phyloP scores from a whole-genome alignment of 2,797 vertebrate genomes.

The Cynopterus sphinx region DNA sequence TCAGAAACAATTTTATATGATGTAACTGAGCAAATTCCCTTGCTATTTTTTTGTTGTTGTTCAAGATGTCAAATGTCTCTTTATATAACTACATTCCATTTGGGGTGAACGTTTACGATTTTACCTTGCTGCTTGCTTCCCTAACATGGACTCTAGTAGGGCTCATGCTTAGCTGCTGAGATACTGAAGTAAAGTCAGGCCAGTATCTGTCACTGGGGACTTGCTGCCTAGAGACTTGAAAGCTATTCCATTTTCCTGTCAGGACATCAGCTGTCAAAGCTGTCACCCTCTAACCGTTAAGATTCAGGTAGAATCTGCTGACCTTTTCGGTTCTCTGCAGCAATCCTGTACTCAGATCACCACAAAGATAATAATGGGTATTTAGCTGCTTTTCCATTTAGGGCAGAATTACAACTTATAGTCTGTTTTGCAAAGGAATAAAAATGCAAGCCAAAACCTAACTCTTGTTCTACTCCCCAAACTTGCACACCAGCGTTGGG shows the following conservation, averaged over 20 bases:
- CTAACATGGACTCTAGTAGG: background rate
- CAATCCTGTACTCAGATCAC: background rate
- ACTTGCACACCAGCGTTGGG: background rate
- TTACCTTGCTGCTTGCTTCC: background rate
- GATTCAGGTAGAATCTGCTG: background rate
- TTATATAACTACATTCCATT: background rate
- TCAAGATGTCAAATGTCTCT: background rate
- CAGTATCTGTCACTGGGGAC: background rate
- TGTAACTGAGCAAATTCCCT: background rate
- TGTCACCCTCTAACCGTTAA: background rate
- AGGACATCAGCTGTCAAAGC: background rate
- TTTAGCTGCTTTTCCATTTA: background rate
- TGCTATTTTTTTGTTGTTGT: background rate
- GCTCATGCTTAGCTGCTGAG: background rate
- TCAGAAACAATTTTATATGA: background rate
- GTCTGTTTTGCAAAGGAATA: background rate
- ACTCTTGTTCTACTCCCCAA: background rate
- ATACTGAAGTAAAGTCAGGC: background rate
- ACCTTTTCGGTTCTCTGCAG: background rate
- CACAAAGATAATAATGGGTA: background rate
- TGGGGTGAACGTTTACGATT: background rate
- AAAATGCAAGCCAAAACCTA: background rate
- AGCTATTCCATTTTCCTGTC: background rate
- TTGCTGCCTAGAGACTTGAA: background rate
- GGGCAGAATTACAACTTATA: background rate